Evolutionary conservation across 2,888 invertebrate species (phyloP), one percentile per base, ranked within the genome.

Genomic region (Leptodirus hochenwartii): DNA sequence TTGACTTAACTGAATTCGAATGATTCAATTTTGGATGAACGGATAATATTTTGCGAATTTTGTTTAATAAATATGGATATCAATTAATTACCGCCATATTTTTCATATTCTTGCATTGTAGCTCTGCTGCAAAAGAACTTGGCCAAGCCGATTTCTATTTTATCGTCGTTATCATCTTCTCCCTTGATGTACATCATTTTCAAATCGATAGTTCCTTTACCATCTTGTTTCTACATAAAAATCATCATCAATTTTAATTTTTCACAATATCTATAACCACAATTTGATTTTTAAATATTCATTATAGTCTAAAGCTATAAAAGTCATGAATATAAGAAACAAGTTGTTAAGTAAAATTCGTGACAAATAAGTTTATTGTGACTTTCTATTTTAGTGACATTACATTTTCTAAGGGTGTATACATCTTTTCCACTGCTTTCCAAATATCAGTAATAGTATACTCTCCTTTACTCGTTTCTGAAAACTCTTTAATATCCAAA

Each of bases 91-190:
- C 69, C 73, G 57, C 70, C 70, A 38, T 62, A 61, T 41, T 63
- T 62, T 47, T 75, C 74, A 37, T 74, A 73, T 38, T 72, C 67
- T 39, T 71, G 71, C 73, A 75, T 74, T n/a, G 71, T 69, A 47
- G 68, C 66, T 34, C 75, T 59, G 33, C 69, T 71, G 47, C 74
- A 74, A 33, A 74, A 56, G 34, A 74, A 53, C 38, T 71, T 61
- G 37, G 66, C 65, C 20, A 76, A 59, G 5, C 66, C 66, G 17
- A 75, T 50, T 42, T 70, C 64, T 32, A 75, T 60, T 12, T 59
- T 55, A 39, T 74, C 73, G 39, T 68, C 66, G 31, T 64, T 58
- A 1, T 70, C 70, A 38, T 73, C 72, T 46, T 74, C 73, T 30
- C 69, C 70, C 22, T 66, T 61, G 10, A 67, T 66, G 49, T 72